phyloP scores from a whole-genome alignment of 2,113 vertebrate genomes.

The Euleptes europaea region DNA sequence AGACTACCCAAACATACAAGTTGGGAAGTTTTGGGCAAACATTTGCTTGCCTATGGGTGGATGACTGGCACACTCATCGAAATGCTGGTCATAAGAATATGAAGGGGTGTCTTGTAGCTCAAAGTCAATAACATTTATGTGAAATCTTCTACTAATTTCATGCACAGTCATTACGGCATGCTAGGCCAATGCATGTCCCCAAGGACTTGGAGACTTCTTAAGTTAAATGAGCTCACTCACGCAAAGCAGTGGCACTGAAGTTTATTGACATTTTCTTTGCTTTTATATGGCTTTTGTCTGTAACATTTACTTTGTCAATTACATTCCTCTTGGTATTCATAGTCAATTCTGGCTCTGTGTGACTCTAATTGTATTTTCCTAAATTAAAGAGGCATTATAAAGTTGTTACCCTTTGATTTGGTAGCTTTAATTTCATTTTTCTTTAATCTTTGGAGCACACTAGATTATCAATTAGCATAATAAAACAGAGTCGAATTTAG shows the following conservation, averaged over 20 bases:
- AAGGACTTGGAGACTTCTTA: conserved; percentile 21
- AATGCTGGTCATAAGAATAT: neutral
- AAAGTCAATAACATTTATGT: conserved; percentile 30
- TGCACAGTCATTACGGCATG: conserved; percentile 34
- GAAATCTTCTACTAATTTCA: conserved; percentile 34
- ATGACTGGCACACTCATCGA: neutral
- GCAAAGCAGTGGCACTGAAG: conserved; percentile 39
- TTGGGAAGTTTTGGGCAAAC: neutral
- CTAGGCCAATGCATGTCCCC: conserved; percentile 3
- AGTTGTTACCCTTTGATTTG: conserved; percentile 83
- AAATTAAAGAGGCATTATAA: conserved; percentile 83
- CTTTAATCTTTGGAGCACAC: conserved; percentile 73
- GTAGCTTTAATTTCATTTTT: conserved; percentile 80
- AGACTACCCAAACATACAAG: too few species aligned
- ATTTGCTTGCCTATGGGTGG: too few species aligned
- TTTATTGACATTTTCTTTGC: conserved; percentile 65
- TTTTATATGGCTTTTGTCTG: conserved; percentile 49
- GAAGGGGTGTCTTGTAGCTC: neutral
- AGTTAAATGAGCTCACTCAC: conserved; percentile 33
- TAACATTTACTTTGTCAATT: conserved; percentile 75
- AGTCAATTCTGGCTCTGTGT: conserved; percentile 71
- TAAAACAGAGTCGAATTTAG: conserved; percentile 74
- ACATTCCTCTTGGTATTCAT: conserved; percentile 72
- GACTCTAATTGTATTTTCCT: conserved; percentile 79
- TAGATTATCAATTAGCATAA: conserved; percentile 80